Evolutionary conservation across 1,140 invertebrate genomes (phyloP), one percentile per base, ranked within the genome.

Genomic region (Teleopsis dalmanni): DNA sequence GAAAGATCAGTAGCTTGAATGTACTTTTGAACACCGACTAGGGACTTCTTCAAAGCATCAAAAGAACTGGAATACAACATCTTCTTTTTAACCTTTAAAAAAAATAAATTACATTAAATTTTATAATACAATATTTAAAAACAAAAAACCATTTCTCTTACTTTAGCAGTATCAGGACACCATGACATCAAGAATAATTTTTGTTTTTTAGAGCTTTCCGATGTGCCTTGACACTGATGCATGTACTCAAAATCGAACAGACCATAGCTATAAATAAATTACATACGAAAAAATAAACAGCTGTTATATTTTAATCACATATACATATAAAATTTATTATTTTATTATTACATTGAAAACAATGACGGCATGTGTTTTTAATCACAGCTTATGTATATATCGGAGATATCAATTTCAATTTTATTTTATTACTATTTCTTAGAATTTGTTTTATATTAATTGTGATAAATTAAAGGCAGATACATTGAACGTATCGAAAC

Each of bases 41-140:
- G 77, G 51, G 92, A 91, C 72, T 94, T 93, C 78, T 95, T 95
- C 59, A 97, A 77, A 58, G 92, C 92, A 74, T 95, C 91, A 69
- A 95, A 96, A 62, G 91, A 95, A 79, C 89, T 86, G 55, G 94
- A 95, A 77, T 97, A 97, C 80, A 97, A 85, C 93, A 97, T 97
- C 85, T 97, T 97, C 87, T 95, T 95, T 81, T 95, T 96, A 50
- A 96, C 88, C 68, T 71, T 33, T 25, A 43, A 40, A 23, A 51
- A 7, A 36, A 18, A 34, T 29, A 6, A 4, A 29, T 29, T 44
- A 27, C 11, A 26, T 25, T 43, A n/a, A 25, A 26, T 43, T 23
- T 26, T 43, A 4, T 5, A 22, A 33, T 9, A 35, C 5, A 27
- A 36, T 46, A 27, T 29, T 14, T 44, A 6, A 16, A 14, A n/a